Evolutionary conservation across 1,140 invertebrate genomes (phyloP).

Genomic region (Pogonus chalceus): DNA sequence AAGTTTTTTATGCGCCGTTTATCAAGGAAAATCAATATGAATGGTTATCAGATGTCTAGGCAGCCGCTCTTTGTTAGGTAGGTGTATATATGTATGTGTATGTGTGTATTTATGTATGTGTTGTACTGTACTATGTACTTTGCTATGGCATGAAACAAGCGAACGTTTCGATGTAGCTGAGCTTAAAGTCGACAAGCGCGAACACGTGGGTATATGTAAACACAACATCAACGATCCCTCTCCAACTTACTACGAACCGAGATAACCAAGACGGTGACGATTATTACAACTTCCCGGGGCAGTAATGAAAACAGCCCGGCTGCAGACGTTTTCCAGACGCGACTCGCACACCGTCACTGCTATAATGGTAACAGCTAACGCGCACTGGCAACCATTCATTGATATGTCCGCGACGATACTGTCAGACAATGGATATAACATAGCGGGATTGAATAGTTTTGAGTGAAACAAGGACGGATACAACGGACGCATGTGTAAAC

Average conservation of each 20-base stretch:
- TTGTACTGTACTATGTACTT: too few species aligned
- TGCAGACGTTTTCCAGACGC: neutral
- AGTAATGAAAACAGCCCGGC: too few species aligned
- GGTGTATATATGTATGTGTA: neutral
- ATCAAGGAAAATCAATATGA: conserved; percentile 38
- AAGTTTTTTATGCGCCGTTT: conserved; percentile 37
- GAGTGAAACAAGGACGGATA: conserved; percentile 6
- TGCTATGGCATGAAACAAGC: too few species aligned
- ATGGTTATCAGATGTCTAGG: conserved; percentile 26
- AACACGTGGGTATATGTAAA: too few species aligned
- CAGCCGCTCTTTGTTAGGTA: conserved; percentile 30
- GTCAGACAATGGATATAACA: conserved; percentile 7
- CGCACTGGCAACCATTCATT: neutral
- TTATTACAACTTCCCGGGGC: too few species aligned
- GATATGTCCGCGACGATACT: conserved; percentile 5
- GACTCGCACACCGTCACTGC: neutral
- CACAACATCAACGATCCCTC: too few species aligned
- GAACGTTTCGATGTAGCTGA: too few species aligned
- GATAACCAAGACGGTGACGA: too few species aligned
- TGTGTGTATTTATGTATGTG: conserved; percentile 17
- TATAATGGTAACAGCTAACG: neutral
- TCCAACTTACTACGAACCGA: too few species aligned
- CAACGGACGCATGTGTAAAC: conserved; percentile 5
- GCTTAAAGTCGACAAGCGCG: too few species aligned
- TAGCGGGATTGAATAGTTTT: conserved; percentile 1